Base-by-base conservation (phyloP, 2,888 invertebrate species). In the Hoplodrina blanda region DNA sequence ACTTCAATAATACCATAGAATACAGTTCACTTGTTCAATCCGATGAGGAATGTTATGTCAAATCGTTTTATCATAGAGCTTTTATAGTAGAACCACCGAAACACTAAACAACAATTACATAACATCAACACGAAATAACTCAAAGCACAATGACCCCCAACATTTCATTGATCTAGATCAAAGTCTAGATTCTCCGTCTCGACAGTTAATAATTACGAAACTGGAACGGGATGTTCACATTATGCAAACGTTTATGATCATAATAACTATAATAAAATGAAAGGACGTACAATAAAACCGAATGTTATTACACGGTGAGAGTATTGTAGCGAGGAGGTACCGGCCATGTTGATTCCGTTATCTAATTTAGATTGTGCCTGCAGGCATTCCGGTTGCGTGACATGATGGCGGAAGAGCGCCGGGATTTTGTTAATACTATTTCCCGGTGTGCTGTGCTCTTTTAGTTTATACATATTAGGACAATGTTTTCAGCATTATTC, bases 81-180 rank as follows among this genome's bases (percentile, higher is more conserved):
- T 60, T 41, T 15, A 65, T 41, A 20, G 46, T 5, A 30, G 11
- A 49, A 25, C 6, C 17, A 46, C 46, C 11, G 41, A 3, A 41
- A 37, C 37, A n/a, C 44, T 49, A n/a, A 17, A 56, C n/a, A 54
- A 53, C 3, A 20, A 50, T 72, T 62, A 54, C 59, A 19, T 30
- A 77, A 76, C 10, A 25, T n/a, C 15, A 19, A 13, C 44, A 60
- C 62, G 53, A 72, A 30, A 52, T 46, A 59, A 54, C 30, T 30
- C 4, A 0, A 17, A 55, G 73, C 20, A 52, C 73, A 77, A 44
- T 54, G 61, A 62, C 72, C 72, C 25, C 62, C 44, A 62, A 62
- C 68, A 78, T 78, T 78, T 64, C 10, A 30, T 53, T 54, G 25
- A 62, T 69, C 78, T 65, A 78, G 68, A 78, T 73, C 50, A 17